Percentiles rank a stretch among this genome's conserved stretches.
Evolutionary conservation across 2,888 invertebrate species (phyloP).

Genomic region (Pseudoips prasinana): DNA sequence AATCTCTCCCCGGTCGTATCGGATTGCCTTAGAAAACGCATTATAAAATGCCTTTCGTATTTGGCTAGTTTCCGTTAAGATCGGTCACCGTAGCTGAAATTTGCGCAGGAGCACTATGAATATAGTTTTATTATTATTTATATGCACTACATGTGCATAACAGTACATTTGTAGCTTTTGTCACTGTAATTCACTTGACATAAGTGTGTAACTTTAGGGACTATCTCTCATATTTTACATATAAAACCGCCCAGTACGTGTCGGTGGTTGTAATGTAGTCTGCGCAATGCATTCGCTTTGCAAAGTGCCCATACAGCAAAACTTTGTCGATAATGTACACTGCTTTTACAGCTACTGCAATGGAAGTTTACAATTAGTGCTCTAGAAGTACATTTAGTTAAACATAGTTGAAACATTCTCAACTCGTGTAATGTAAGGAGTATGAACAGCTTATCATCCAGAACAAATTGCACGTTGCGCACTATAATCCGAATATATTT

Average conservation of each 20-base stretch:
- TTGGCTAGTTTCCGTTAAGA: too few relatives aligned
- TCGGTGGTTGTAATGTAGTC: conserved; percentile 6
- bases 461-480: not conserved
- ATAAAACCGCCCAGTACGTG: conserved; percentile 16
- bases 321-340: conserved; percentile 40
- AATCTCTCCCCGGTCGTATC: too few relatives aligned
- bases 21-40: too few relatives aligned
- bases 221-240: conserved; percentile 17
- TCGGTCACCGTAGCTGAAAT: too few relatives aligned
- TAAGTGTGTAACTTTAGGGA: not conserved
- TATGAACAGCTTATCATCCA: not conserved
- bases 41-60: too few relatives aligned
- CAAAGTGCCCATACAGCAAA: conserved; percentile 28
- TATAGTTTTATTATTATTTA: too few relatives aligned
- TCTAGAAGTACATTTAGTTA: conserved; percentile 19
- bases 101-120: too few relatives aligned
- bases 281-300: conserved; percentile 20
- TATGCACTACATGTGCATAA: too few relatives aligned
- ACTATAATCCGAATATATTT: not conserved
- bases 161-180: too few relatives aligned
- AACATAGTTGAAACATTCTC: conserved; percentile 8
- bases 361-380: conserved; percentile 33
- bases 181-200: too few relatives aligned
- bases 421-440: conserved; percentile 1
- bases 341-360: conserved; percentile 21